These are phyloP conservation scores for Gari tellinella DNA, from an alignment of 2,888 invertebrate genomes.

Conservation along the genomic window DNA sequence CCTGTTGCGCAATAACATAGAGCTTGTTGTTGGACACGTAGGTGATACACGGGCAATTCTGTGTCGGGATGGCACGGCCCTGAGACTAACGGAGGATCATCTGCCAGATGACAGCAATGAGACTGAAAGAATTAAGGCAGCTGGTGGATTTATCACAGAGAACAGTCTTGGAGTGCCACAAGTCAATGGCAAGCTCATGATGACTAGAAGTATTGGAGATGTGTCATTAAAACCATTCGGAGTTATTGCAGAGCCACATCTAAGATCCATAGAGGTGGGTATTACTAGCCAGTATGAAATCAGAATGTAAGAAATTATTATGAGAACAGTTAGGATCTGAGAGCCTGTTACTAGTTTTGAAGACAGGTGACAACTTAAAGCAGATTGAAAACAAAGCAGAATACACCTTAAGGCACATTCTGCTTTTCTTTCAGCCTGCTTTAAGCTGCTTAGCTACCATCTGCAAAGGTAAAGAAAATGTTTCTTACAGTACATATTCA, in stretches of 20 bases:
- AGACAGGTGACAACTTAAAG: no score
- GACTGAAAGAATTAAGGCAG: conserved; percentile 83
- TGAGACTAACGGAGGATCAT: conserved; percentile 85
- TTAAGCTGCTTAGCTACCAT: no score
- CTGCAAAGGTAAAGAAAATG: no score
- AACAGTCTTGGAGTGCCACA: conserved; percentile 84
- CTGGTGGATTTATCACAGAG: conserved; percentile 83
- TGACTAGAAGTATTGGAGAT: conserved; percentile 86
- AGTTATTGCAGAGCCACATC: conserved; percentile 85
- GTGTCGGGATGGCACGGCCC: conserved; percentile 84
- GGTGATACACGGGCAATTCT: conserved; percentile 86
- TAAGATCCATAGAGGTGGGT: conserved; percentile 82
- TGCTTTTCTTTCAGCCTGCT: no score
- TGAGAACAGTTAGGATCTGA: no score
- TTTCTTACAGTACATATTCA: no score
- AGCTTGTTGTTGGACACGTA: conserved; percentile 85
- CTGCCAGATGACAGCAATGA: conserved; percentile 84
- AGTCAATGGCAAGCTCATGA: conserved; percentile 85
- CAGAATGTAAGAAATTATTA: no score
- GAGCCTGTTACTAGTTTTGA: no score
- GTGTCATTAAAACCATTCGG: conserved; percentile 85
- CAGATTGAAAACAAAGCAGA: no score
- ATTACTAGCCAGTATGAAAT: no score
- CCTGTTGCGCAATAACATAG: conserved; percentile 84
- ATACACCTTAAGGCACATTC: no score